Evolutionary conservation across 2,888 invertebrate genomes (phyloP).

Genomic region (Drymonia ruficornis): DNA sequence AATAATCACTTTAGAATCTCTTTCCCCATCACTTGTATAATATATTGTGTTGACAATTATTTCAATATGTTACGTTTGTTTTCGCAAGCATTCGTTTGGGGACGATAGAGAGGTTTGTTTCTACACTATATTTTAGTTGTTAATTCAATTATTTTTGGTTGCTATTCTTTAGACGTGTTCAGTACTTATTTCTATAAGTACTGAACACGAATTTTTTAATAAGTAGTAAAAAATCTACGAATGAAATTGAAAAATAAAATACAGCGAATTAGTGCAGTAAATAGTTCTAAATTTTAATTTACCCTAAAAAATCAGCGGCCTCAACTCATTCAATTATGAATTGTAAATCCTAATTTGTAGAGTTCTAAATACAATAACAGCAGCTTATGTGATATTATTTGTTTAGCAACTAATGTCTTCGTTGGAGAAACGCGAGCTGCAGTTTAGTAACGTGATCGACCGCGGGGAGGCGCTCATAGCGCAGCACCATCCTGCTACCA

Average conservation of each 20-base stretch:
- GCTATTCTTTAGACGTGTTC: conserved; percentile 39
- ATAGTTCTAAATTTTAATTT: too few relatives aligned
- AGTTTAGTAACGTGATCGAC: conserved; percentile 98
- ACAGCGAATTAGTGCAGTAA: too few relatives aligned
- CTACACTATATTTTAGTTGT: conserved; percentile 30
- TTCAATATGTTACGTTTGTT: conserved; percentile 65
- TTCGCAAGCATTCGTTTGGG: conserved; percentile 84
- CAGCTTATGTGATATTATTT: background rate
- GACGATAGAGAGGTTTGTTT: conserved; percentile 86
- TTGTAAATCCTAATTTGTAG: background rate
- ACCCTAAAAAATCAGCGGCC: too few relatives aligned
- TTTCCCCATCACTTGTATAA: conserved; percentile 8
- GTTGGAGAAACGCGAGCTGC: conserved; percentile 97
- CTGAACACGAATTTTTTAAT: too few relatives aligned
- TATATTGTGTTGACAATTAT: conserved; percentile 41
- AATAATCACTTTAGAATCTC: background rate
- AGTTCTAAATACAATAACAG: too few relatives aligned
- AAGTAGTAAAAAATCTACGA: too few relatives aligned
- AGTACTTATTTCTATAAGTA: too few relatives aligned
- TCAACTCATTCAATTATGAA: conserved; percentile 1
- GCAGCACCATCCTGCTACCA: conserved; percentile 97
- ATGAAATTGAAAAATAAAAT: too few relatives aligned
- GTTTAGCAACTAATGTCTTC: conserved; percentile 97
- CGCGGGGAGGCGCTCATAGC: conserved; percentile 96
- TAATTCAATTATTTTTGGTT: conserved; percentile 35